Evolutionary conservation across 2,888 invertebrate species (phyloP).

Genomic region (Galerucella pusilla): DNA sequence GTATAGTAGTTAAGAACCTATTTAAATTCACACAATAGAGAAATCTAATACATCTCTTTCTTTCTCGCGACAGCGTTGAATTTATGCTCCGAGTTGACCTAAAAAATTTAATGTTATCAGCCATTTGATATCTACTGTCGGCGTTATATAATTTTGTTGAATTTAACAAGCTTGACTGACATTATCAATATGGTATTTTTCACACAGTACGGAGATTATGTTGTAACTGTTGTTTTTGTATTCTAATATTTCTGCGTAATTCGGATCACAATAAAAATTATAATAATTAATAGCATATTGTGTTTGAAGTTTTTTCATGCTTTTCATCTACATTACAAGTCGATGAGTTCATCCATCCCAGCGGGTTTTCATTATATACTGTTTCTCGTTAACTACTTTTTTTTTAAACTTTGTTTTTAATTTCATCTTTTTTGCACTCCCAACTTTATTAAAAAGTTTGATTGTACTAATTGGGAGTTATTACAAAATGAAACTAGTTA

Average conservation of each 20-base stretch:
- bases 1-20: not conserved
- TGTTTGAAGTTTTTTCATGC: not conserved
- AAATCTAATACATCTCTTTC: not conserved
- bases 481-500: too few species aligned
- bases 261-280: not conserved
- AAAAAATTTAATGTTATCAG: conserved; percentile 5
- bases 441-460: too few species aligned
- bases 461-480: too few species aligned
- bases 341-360: not conserved
- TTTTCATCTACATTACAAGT: not conserved
- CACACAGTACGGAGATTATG: not conserved
- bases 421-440: too few species aligned
- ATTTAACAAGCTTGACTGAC: not conserved
- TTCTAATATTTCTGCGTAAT: conserved; percentile 2
- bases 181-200: conserved; percentile 7
- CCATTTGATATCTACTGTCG: conserved; percentile 1
- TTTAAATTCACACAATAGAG: not conserved
- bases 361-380: not conserved
- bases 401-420: too few species aligned
- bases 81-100: not conserved
- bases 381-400: not conserved
- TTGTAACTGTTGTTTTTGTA: conserved; percentile 5
- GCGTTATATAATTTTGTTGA: conserved; percentile 9
- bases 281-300: not conserved
- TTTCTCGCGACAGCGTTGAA: not conserved